Conservation (phyloP, 2,888 invertebrate genomes). For the Drosophila putrida region DNA sequence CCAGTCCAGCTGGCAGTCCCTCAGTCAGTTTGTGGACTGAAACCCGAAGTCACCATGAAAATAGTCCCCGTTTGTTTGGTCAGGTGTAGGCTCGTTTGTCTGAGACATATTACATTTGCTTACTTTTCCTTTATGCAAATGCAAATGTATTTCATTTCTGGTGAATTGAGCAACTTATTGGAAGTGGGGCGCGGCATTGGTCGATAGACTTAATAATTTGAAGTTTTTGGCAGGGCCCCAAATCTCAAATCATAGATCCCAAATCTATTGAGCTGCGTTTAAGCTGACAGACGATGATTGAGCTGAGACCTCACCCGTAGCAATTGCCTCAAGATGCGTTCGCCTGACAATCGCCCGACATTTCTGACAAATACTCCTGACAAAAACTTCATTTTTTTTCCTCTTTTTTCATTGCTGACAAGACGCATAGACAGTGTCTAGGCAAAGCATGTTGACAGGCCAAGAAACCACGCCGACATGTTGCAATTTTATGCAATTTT, state of each 20-base stretch:
- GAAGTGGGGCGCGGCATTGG: conserved; percentile 44
- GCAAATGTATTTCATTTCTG: conserved; percentile 31
- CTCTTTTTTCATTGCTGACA: conserved; percentile 39
- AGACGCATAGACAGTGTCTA: conserved; percentile 49
- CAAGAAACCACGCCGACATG: conserved; percentile 56
- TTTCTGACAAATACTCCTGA: conserved; percentile 74
- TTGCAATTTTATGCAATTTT: conserved; percentile 73
- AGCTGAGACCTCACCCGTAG: conserved; percentile 55
- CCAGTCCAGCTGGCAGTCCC: conserved; percentile 15
- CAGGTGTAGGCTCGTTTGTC: conserved; percentile 78
- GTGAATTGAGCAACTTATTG: conserved; percentile 38
- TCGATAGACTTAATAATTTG: conserved; percentile 29
- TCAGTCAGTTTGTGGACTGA: conserved; percentile 12
- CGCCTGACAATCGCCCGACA: conserved; percentile 72
- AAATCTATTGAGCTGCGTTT: conserved; percentile 17
- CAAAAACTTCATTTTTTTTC: conserved; percentile 57
- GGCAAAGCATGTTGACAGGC: conserved; percentile 69
- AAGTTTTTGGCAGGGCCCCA: conserved; percentile 11
- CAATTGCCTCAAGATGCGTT: conserved; percentile 39
- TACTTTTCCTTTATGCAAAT: conserved; percentile 76
- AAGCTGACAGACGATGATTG: conserved; percentile 32
- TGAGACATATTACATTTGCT: conserved; percentile 64
- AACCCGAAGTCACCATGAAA: neutral
- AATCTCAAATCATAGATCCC: conserved; percentile 13
- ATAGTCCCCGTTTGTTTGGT: conserved; percentile 54